Conservation (phyloP, 2,797 vertebrate genomes). For the Crenuchus spilurus region DNA sequence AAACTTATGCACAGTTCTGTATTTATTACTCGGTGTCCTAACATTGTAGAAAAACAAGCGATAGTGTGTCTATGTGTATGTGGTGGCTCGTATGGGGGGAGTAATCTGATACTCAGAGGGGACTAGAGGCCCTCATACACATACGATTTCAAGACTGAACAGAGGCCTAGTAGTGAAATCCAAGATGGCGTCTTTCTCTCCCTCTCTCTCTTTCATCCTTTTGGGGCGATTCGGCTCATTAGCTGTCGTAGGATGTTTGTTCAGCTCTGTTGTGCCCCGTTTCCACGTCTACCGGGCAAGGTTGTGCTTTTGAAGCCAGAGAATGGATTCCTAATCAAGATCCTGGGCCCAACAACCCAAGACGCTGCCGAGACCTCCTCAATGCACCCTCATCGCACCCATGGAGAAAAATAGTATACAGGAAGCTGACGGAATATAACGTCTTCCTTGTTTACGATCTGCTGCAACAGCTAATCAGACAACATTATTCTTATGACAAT, state of each 20-base stretch:
- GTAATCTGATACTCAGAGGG: slow-evolving; percentile 76
- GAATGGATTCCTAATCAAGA: slow-evolving; percentile 67
- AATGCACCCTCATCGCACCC: slow-evolving; percentile 37
- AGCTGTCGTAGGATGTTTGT: slow-evolving; percentile 69
- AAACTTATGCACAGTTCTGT: too few relatives aligned
- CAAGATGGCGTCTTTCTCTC: slow-evolving; percentile 66
- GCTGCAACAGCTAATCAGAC: slow-evolving; percentile 24
- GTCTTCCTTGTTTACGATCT: neutral
- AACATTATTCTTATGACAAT: slow-evolving; percentile 24
- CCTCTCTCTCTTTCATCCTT: neutral
- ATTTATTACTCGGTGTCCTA: neutral
- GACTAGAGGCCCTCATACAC: slow-evolving; percentile 69
- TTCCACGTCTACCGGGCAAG: slow-evolving; percentile 50
- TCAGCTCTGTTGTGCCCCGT: slow-evolving; percentile 59
- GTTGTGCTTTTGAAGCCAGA: slow-evolving; percentile 56
- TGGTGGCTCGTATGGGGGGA: slow-evolving; percentile 51
- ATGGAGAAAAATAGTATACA: slow-evolving; percentile 14
- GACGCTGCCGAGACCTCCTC: slow-evolving; percentile 23
- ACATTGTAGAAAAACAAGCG: neutral
- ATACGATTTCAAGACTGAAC: slow-evolving; percentile 70
- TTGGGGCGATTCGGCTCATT: slow-evolving; percentile 63
- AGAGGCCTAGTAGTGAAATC: slow-evolving; percentile 77
- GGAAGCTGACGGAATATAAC: slow-evolving; percentile 32
- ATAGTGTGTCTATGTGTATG: slow-evolving; percentile 27
- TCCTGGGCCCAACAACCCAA: slow-evolving; percentile 46